Evolutionary conservation across 37 sponge, comb jelly and placozoan species (phyloP).

Genomic region (Cliona cf. orientalis): DNA sequence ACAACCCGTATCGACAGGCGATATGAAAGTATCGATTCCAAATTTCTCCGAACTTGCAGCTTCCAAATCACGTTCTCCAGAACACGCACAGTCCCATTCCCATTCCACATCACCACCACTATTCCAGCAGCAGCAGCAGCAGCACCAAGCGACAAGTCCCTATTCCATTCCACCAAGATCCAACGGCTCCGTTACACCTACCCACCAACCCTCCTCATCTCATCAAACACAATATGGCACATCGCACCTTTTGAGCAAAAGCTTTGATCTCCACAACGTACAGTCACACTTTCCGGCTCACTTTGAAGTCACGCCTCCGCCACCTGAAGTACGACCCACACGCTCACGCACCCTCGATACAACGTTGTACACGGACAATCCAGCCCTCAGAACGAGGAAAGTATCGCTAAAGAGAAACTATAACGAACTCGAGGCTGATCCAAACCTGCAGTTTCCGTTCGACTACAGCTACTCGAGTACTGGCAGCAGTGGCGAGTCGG

Average conservation of each 20-base stretch:
- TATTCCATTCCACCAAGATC: background rate
- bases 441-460: slow-evolving; percentile 18
- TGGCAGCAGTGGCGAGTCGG: slow-evolving; percentile 27
- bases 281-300: slow-evolving; percentile 31
- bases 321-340: background rate
- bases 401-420: slow-evolving; percentile 25
- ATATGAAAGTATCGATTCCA: background rate
- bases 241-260: background rate
- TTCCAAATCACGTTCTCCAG: slow-evolving; percentile 6
- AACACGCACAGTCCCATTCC: slow-evolving; percentile 13
- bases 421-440: background rate
- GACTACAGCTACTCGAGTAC: slow-evolving; percentile 42
- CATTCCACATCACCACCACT: background rate
- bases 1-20: too few relatives aligned
- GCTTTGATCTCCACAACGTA: slow-evolving; percentile 12
- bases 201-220: background rate
- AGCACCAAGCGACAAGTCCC: background rate
- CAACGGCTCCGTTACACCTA: background rate
- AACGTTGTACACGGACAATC: background rate
- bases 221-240: background rate
- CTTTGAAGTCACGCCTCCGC: slow-evolving; percentile 18
- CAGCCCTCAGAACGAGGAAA: slow-evolving; percentile 2
- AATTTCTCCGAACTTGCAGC: background rate
- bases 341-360: background rate
- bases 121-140: background rate